Evolutionary conservation across 1,140 invertebrate genomes (phyloP), one percentile per base, ranked within the genome.

Genomic region (Solenopsis invicta): DNA sequence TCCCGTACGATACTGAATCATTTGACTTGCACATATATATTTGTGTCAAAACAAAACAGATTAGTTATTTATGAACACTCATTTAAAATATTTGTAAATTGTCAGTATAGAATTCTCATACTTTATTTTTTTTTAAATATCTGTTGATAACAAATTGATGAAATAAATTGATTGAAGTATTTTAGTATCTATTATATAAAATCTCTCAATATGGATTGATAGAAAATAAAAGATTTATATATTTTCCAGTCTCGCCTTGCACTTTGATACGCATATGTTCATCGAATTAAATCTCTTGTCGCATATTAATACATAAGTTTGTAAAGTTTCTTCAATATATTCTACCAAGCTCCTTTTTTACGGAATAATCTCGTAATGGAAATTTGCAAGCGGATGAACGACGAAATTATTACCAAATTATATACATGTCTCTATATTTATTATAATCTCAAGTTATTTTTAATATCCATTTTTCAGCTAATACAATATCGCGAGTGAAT

Each of bases 141-240:
- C 18, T 48, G n/a, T 67, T 29, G 29, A 78, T 62, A 82, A 72
- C 21, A 5, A 62, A 34, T 13, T 52, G 62, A 52, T 80, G 24
- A 61, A 1, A 61, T 45, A 9, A 45, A 45, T 18, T 45, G 37
- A 56, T 81, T n/a, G 37, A 0, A 66, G 0, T 3, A 37, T 37
- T 34, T 29, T 66, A n/a, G n/a, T 66, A 29, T 71, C 45, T 29
- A 29, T 29, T 29, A n/a, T n/a, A n/a, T n/a, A 81, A 34, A 50
- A 41, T 81, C 37, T n/a, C 16, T 24, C 10, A 54, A 54, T 24
- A 29, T 34, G 41, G 18, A 13, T 24, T 37, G 16, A 64, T 29
- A 48, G 16, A 52, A 50, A 18, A 64, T 78, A 8, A 45, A 2
- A 29, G 29, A 29, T 2, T n/a, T n/a, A 29, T 29, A 41, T 41